A percentile compares a stretch with the other conserved stretches of the same genome.
Conservation (phyloP, 2,797 vertebrate species). For the Tenualosa thibaudeaui region DNA sequence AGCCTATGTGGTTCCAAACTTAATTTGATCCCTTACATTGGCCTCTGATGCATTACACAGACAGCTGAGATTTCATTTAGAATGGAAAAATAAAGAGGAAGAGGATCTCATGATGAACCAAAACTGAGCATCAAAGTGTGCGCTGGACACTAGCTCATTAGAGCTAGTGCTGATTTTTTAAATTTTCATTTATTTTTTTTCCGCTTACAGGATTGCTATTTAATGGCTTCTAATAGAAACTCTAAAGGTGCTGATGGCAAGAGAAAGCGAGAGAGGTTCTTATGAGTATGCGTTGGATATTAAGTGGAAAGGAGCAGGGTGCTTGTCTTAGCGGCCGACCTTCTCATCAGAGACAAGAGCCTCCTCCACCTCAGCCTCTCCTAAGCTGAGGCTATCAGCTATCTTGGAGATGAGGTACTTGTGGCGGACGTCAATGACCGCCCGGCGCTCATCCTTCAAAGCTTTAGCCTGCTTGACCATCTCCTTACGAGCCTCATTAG, state of each 20-base stretch:
- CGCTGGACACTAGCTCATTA: neutral
- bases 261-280: neutral
- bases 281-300: neutral
- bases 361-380: constrained; percentile 75
- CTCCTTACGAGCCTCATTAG: constrained; percentile 74
- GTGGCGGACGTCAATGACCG: constrained; percentile 73
- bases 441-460: constrained; percentile 73
- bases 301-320: neutral
- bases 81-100: neutral
- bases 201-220: neutral
- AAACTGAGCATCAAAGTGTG: neutral
- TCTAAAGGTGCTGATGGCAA: neutral
- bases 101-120: neutral
- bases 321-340: constrained; percentile 54
- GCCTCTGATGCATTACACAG: neutral
- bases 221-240: neutral
- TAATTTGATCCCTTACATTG: neutral
- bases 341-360: constrained; percentile 76
- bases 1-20: neutral
- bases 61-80: neutral
- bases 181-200: neutral
- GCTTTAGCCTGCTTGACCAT: constrained; percentile 69
- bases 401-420: constrained; percentile 74
- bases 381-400: constrained; percentile 63
- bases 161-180: neutral